Percentiles rank a stretch among this genome's conserved stretches.
phyloP scores from a whole-genome alignment of 2,888 invertebrate species.

The Dusona sp. region DNA sequence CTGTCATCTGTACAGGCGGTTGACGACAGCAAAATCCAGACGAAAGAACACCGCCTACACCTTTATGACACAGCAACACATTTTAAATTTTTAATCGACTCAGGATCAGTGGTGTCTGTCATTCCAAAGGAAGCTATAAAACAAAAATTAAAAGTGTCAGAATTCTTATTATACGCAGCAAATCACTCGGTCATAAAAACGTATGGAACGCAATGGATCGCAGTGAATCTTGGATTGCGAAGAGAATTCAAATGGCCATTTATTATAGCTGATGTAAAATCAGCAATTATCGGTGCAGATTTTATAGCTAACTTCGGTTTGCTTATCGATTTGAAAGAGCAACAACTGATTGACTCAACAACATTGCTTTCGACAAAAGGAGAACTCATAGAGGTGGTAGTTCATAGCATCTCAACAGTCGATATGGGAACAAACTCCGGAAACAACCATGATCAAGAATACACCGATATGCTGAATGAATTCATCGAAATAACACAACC shows the following conservation, averaged over 20 bases:
- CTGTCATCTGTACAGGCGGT: background rate
- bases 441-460: background rate
- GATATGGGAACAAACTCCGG: background rate
- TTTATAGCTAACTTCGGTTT: background rate
- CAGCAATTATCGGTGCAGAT: conserved; percentile 22
- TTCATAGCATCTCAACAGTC: background rate
- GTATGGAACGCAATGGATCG: background rate
- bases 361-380: background rate
- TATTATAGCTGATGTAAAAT: conserved; percentile 17
- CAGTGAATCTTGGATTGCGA: background rate
- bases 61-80: background rate
- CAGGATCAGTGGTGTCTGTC: background rate
- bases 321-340: background rate
- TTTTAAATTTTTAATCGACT: background rate
- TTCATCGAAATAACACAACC: background rate
- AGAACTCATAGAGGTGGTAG: background rate
- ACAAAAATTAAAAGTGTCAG: background rate
- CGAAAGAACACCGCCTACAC: background rate
- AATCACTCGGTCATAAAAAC: background rate
- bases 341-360: background rate
- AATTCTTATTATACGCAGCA: background rate
- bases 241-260: conserved; percentile 19
- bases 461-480: background rate
- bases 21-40: background rate
- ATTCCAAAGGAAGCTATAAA: too few species aligned